Base-by-base conservation (phyloP, 2,888 invertebrate genomes). In the Amorpha juglandis region DNA sequence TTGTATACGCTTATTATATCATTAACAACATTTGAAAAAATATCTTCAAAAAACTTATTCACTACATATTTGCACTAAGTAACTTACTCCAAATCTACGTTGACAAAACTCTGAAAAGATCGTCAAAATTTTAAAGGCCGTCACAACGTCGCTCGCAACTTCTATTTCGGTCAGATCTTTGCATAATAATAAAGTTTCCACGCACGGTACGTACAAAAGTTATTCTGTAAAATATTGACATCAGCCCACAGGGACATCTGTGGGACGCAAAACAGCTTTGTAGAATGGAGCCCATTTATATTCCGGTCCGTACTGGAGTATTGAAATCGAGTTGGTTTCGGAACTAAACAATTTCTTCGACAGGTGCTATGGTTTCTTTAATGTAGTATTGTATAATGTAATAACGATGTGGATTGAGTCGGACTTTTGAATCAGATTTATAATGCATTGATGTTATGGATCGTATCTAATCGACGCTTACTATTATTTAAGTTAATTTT, bases 231-330 rank as follows among this genome's bases (percentile, higher is more conserved):
- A 64, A 67, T 67, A 67, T 64, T 38, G 63, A 55, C 16, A 52
- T 66, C 50, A 67, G 38, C 38, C 66, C 38, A 14, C 48, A 11
- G 63, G 58, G 63, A 67, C 58, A 55, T 65, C 64, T 67, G 63
- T 35, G 52, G 62, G 14, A 63, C 66, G 52, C 63, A 65, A 68
- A 67, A 68, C 69, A 68, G 67, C 62, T 68, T 70, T 69, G 68
- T 68, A 67, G 64, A 67, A 73, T 69, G 68, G 65, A 55, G 14
- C 19, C 38, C 66, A 70, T 74, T 74, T 68, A 68, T 70, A 70
- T 74, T 71, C 70, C 48, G 42, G 19, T 9, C 65, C 64, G 63
- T 63, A 47, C 68, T 63, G 63, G 67, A 55, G 67, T 65, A 70
- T 71, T 69, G 72, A 69, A 73, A 71, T 72, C 67, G 69, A 70